phyloP scores from a whole-genome alignment of 2,113 vertebrate species.

The Daubentonia madagascariensis region DNA sequence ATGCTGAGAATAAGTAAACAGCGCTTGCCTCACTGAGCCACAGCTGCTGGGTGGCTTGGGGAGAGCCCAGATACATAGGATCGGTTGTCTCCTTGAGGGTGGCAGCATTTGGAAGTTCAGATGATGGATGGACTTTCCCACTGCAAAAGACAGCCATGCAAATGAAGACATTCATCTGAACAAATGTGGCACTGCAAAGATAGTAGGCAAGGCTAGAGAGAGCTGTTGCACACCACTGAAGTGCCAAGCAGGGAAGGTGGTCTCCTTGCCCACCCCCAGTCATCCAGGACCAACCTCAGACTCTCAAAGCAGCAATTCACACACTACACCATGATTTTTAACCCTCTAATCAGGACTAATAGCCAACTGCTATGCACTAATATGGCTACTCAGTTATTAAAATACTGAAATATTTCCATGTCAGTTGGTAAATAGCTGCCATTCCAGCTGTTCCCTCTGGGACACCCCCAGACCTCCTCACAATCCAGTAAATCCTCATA shows the following conservation, averaged over 20 bases:
- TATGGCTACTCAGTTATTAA: background rate
- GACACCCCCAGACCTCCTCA: background rate
- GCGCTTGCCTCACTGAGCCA: background rate
- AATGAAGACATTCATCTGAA: constrained; percentile 32
- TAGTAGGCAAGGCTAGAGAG: background rate
- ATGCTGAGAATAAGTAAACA: background rate
- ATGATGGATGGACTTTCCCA: background rate
- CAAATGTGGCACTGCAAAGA: background rate
- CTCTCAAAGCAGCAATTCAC: background rate
- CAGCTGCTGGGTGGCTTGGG: background rate
- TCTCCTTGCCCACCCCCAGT: background rate
- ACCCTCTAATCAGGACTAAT: background rate
- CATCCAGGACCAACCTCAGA: background rate
- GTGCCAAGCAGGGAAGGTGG: background rate
- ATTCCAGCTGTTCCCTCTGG: background rate
- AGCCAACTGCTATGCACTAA: background rate
- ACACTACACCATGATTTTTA: background rate
- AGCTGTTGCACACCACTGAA: background rate
- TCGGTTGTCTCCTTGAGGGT: constrained; percentile 26
- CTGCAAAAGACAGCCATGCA: background rate
- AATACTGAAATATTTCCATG: constrained; percentile 26
- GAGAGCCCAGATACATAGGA: background rate
- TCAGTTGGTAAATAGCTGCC: background rate
- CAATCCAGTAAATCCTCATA: background rate
- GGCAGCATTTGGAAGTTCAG: background rate